Conservation (phyloP, 1,140 invertebrate genomes). For the Chrysoperla carnea region DNA sequence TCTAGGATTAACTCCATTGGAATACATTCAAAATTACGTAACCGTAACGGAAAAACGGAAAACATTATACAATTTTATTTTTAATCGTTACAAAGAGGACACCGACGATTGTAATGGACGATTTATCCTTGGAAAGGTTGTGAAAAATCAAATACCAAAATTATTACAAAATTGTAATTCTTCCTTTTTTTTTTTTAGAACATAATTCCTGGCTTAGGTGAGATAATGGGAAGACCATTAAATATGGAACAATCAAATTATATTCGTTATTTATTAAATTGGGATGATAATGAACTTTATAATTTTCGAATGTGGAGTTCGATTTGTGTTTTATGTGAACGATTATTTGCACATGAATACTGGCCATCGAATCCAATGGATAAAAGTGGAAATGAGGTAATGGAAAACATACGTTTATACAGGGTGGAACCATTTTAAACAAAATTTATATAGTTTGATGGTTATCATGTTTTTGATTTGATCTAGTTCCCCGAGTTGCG, state of each 20-base stretch:
- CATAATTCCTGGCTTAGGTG: constrained; percentile 30
- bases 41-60: constrained; percentile 39
- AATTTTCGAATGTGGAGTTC: constrained; percentile 49
- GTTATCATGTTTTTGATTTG: no score
- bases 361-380: constrained; percentile 14
- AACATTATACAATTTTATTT: constrained; percentile 34
- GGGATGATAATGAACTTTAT: constrained; percentile 26
- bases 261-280: constrained; percentile 28
- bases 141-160: constrained; percentile 1
- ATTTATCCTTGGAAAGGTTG: constrained; percentile 17
- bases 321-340: constrained; percentile 42
- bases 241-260: constrained; percentile 24
- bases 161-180: no score
- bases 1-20: constrained; percentile 38
- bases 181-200: constrained; percentile 20
- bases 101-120: constrained; percentile 16
- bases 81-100: constrained; percentile 28
- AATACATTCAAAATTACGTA: constrained; percentile 39
- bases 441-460: no score
- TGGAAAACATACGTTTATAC: neutral
- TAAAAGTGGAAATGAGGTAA: constrained; percentile 16
- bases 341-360: constrained; percentile 25
- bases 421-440: no score
- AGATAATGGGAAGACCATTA: constrained; percentile 40
- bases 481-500: no score